Percentiles rank a stretch among this genome's conserved stretches.
Evolutionary conservation across 2,888 invertebrate genomes (phyloP).

Genomic region (Diarsia dahlii): DNA sequence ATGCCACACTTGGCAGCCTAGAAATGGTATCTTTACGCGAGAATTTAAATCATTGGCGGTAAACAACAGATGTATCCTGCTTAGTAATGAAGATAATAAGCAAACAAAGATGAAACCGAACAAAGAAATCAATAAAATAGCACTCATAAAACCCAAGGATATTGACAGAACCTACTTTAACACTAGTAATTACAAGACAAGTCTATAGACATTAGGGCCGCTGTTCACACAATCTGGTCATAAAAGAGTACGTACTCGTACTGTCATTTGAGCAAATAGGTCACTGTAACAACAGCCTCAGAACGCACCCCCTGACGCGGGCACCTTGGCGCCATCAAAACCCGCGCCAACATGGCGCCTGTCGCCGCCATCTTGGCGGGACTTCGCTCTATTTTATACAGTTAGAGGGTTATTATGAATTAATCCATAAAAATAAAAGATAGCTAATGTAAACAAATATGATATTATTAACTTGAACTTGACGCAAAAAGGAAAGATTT

Average conservation of each 20-base stretch:
- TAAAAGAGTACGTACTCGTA: constrained; percentile 45
- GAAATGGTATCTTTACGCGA: neutral
- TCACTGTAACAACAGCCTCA: constrained; percentile 78
- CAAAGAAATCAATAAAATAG: constrained; percentile 4
- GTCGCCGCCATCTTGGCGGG: constrained; percentile 68
- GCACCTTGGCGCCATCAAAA: constrained; percentile 87
- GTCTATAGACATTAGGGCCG: constrained; percentile 30
- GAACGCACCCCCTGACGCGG: constrained; percentile 78
- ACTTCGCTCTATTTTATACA: constrained; percentile 67
- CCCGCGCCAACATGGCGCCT: constrained; percentile 83
- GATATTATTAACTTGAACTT: neutral
- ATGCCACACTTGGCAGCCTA: neutral
- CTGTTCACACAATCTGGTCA: constrained; percentile 37
- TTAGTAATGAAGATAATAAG: neutral
- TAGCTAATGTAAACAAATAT: constrained; percentile 36
- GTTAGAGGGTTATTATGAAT: constrained; percentile 53
- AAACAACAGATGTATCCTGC: neutral
- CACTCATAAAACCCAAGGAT: neutral
- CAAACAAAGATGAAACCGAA: neutral
- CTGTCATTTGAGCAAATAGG: constrained; percentile 74
- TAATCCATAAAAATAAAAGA: constrained; percentile 3
- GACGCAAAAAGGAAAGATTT: neutral
- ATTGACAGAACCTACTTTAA: neutral
- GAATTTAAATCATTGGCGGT: neutral
- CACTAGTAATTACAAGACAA: constrained; percentile 49